phyloP scores from a whole-genome alignment of 2,797 vertebrate genomes.

The Borostomias antarcticus region DNA sequence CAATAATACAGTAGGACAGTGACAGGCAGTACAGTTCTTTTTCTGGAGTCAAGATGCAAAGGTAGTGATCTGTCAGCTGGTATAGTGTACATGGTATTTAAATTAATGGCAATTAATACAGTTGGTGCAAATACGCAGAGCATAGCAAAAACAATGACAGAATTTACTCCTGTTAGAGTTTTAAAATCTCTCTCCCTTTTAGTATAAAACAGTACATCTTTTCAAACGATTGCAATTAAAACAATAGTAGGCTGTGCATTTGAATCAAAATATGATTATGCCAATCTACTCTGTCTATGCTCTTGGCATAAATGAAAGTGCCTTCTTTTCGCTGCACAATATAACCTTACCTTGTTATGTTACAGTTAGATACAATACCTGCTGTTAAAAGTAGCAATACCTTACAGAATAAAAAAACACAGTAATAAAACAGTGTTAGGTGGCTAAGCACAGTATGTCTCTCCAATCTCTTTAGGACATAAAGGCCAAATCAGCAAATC shows the following conservation, averaged over 20 bases:
- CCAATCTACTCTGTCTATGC: neutral
- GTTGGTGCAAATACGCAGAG: neutral
- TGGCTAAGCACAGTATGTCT: constrained; percentile 20
- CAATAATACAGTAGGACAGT: neutral
- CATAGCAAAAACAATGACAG: neutral
- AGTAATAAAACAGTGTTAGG: constrained; percentile 30
- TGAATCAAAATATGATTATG: neutral
- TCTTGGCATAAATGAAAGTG: neutral
- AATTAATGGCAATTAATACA: constrained; percentile 23
- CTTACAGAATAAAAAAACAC: neutral
- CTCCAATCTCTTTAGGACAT: constrained; percentile 27
- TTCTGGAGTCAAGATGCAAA: constrained; percentile 43
- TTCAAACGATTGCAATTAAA: neutral
- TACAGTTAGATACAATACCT: neutral
- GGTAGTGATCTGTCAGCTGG: neutral
- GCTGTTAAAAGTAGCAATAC: neutral
- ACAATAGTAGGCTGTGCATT: neutral
- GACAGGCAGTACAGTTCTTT: constrained; percentile 3
- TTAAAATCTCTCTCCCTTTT: constrained; percentile 45
- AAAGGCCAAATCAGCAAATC: constrained; percentile 5
- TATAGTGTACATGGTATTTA: constrained; percentile 6
- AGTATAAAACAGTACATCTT: constrained; percentile 21
- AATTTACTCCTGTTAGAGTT: constrained; percentile 29
- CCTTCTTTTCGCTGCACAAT: neutral
- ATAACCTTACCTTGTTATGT: no score